A percentile compares a stretch with the other conserved stretches of the same genome.
Conservation (phyloP, 2,888 invertebrate genomes). For the Synergus japonicus region DNA sequence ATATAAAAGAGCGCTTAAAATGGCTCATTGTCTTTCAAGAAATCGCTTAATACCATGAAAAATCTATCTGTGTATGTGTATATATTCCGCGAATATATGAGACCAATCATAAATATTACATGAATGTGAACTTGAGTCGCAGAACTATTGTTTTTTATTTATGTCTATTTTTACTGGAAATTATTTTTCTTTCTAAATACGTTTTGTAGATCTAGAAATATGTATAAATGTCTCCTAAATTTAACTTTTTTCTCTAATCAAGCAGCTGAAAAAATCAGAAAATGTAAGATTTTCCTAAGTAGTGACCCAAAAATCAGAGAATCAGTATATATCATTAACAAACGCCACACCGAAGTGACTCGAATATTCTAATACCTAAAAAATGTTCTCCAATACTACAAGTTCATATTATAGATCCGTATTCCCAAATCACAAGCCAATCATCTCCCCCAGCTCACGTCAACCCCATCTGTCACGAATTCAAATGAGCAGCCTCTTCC, state of each 20-base stretch:
- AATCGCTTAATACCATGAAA: background rate
- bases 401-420: background rate
- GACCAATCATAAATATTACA: background rate
- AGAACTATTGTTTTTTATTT: background rate
- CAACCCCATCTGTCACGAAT: conserved; percentile 34
- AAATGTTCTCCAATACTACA: background rate
- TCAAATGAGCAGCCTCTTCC: conserved; percentile 36
- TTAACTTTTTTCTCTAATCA: background rate
- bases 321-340: too few species aligned
- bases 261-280: too few species aligned
- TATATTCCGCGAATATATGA: background rate
- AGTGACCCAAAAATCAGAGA: too few species aligned
- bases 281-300: too few species aligned
- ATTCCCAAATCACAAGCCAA: conserved; percentile 2
- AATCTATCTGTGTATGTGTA: background rate
- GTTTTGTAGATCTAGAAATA: too few species aligned
- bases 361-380: background rate
- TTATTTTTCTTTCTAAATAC: too few species aligned
- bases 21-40: background rate
- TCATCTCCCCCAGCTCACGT: background rate
- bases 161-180: too few species aligned
- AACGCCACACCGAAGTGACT: background rate
- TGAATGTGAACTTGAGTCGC: background rate
- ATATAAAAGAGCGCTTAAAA: background rate
- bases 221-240: background rate